Conservation (phyloP, 2,888 invertebrate species). For the Cartodere bifasciata region DNA sequence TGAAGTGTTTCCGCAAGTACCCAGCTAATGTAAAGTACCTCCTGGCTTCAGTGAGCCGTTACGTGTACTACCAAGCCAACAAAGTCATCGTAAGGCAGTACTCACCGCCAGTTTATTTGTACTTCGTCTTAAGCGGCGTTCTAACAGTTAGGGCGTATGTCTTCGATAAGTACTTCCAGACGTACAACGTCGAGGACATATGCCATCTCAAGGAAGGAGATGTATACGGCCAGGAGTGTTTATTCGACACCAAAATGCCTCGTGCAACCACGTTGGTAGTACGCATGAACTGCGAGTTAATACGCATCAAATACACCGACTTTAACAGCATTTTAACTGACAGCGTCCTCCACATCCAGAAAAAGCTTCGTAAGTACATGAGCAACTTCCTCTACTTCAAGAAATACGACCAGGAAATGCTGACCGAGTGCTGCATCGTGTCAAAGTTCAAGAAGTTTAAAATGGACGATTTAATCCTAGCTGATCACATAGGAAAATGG, state of each 20-base stretch:
- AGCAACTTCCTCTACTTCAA: conserved; percentile 51
- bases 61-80: conserved; percentile 45
- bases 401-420: conserved; percentile 43
- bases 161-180: conserved; percentile 39
- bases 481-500: conserved; percentile 37
- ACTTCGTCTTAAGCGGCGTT: conserved; percentile 52
- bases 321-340: too few relatives aligned
- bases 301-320: too few relatives aligned
- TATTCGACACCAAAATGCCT: too few relatives aligned
- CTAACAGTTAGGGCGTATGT: conserved; percentile 38
- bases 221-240: too few relatives aligned
- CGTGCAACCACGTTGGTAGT: too few relatives aligned
- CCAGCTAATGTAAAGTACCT: conserved; percentile 49
- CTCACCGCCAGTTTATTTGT: conserved; percentile 45
- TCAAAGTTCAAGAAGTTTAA: conserved; percentile 46
- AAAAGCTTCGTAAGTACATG: too few relatives aligned
- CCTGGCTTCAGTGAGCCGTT: conserved; percentile 47
- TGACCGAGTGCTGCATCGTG: conserved; percentile 52
- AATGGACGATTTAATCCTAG: conserved; percentile 42
- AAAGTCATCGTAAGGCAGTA: conserved; percentile 49
- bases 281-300: too few relatives aligned
- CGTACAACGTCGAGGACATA: conserved; percentile 36
- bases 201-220: too few relatives aligned
- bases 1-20: conserved; percentile 49
- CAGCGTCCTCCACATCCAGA: too few relatives aligned